Conservation (phyloP, 2,113 vertebrate genomes). For the Grallaria varia region DNA sequence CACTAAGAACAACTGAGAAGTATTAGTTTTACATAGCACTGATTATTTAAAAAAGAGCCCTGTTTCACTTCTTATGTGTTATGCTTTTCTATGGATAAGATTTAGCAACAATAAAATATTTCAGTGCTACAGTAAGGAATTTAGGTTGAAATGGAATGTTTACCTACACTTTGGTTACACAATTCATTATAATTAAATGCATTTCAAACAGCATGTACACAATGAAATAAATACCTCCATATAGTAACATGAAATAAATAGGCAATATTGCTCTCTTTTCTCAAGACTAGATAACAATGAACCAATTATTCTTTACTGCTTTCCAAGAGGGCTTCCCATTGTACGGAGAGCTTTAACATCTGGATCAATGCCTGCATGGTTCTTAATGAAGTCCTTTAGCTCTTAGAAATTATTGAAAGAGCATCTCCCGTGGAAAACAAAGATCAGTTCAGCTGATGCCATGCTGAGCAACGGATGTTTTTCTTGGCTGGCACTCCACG, state of each 20-base stretch:
- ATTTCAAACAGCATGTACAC: not conserved
- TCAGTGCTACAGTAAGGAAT: not conserved
- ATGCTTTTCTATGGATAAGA: not conserved
- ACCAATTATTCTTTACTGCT: constrained; percentile 11
- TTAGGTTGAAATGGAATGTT: not conserved
- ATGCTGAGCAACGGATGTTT: constrained; percentile 27
- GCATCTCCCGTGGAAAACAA: constrained; percentile 40
- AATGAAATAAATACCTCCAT: not conserved
- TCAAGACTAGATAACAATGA: not conserved
- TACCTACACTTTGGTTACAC: constrained; percentile 5
- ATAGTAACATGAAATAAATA: not conserved
- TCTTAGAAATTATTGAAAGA: constrained; percentile 40
- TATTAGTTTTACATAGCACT: not conserved
- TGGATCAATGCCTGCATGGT: constrained; percentile 32
- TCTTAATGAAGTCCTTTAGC: constrained; percentile 54
- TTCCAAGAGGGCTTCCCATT: not conserved
- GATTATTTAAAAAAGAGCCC: not conserved
- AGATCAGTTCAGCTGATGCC: constrained; percentile 34
- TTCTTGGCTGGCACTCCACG: not conserved
- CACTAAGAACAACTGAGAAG: not conserved
- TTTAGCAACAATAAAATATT: not conserved
- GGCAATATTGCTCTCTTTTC: not conserved
- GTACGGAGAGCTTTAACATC: constrained; percentile 37
- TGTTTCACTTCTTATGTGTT: not conserved
- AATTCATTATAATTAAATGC: not conserved